Percentiles rank a stretch among this genome's conserved stretches.
Evolutionary conservation across 1,140 invertebrate species (phyloP).

Genomic region (Zaprionus africanus): DNA sequence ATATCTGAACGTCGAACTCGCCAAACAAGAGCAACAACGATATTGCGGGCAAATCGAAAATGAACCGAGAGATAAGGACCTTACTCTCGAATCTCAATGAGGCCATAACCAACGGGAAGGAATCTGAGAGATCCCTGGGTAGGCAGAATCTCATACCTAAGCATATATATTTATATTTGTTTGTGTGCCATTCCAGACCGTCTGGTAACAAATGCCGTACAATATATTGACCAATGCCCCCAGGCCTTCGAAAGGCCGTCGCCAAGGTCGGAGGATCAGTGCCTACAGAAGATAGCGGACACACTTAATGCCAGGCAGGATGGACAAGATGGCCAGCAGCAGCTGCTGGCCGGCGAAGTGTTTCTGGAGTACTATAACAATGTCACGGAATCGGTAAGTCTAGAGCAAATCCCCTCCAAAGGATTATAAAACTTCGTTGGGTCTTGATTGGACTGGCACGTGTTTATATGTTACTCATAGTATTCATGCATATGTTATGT

Average conservation of each 20-base stretch:
- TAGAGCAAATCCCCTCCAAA: background rate
- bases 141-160: background rate
- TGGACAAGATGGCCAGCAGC: background rate
- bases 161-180: background rate
- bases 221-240: slow-evolving; percentile 57
- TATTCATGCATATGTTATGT: background rate
- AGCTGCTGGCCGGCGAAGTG: background rate
- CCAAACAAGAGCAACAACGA: slow-evolving; percentile 1
- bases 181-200: slow-evolving; percentile 1
- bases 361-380: slow-evolving; percentile 25
- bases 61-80: background rate
- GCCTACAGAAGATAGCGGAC: slow-evolving; percentile 32
- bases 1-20: background rate
- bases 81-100: slow-evolving; percentile 16
- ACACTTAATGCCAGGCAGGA: slow-evolving; percentile 16
- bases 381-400: slow-evolving; percentile 13
- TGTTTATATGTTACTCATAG: background rate
- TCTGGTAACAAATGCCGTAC: slow-evolving; percentile 47
- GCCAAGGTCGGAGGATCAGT: slow-evolving; percentile 45
- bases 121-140: slow-evolving; percentile 1
- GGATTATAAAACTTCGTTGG: too few relatives aligned
- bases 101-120: background rate
- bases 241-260: slow-evolving; percentile 30
- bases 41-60: background rate
- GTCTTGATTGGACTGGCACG: too few relatives aligned